Conservation (phyloP, 2,888 invertebrate genomes). For the Pseudococcus viburni region DNA sequence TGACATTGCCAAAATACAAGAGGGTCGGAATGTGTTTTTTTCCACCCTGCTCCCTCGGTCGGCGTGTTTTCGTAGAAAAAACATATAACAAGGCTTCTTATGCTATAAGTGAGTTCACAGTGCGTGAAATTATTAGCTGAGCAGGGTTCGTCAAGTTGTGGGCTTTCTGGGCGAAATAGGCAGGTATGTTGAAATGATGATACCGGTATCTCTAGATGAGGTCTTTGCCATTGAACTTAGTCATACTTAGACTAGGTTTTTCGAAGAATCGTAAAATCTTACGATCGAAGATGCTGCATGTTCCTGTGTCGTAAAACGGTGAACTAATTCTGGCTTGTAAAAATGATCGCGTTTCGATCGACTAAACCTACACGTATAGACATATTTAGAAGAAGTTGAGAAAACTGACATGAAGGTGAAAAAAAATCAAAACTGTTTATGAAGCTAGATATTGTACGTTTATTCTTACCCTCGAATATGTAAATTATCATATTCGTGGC, state of each 20-base stretch:
- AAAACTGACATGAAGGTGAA: neutral
- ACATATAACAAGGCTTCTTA: neutral
- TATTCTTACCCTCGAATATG: conserved; percentile 31
- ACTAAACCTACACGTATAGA: neutral
- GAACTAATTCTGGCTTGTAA: neutral
- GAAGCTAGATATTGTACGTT: neutral
- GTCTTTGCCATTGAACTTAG: conserved; percentile 34
- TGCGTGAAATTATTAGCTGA: conserved; percentile 37
- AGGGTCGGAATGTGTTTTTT: conserved; percentile 36
- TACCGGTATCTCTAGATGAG: neutral
- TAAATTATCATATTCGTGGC: neutral
- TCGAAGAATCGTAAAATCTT: conserved; percentile 51
- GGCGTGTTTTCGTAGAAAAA: neutral
- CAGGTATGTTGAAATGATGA: neutral
- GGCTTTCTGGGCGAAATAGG: neutral
- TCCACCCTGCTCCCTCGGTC: neutral
- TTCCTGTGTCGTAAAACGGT: conserved; percentile 18
- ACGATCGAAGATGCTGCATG: neutral
- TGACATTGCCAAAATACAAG: conserved; percentile 56
- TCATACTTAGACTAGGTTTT: neutral
- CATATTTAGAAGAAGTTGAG: neutral
- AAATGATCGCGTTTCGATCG: neutral
- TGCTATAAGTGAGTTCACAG: neutral
- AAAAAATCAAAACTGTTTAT: conserved; percentile 23
- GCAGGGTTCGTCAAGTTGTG: conserved; percentile 37